A percentile compares a stretch with the other conserved stretches of the same genome.
phyloP scores from a whole-genome alignment of 2,113 vertebrate species.

The Alosa alosa region DNA sequence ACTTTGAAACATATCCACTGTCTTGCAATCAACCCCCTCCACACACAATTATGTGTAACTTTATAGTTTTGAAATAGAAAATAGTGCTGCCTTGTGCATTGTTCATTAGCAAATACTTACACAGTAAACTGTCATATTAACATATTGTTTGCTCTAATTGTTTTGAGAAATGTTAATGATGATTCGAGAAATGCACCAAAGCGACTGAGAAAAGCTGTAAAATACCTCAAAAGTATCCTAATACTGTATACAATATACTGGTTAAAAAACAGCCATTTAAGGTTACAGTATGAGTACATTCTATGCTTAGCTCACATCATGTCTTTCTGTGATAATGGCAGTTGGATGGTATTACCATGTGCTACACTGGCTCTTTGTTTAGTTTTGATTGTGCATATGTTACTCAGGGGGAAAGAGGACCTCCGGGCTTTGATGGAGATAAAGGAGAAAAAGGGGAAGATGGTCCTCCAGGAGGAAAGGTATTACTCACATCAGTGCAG shows the following conservation, averaged over 20 bases:
- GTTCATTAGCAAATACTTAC: no score
- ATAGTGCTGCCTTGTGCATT: no score
- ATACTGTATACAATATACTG: background rate
- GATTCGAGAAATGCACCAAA: no score
- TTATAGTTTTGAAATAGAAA: no score
- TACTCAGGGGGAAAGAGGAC: conserved; percentile 76
- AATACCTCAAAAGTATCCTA: no score
- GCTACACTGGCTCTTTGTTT: background rate
- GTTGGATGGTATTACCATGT: background rate
- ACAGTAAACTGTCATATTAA: no score
- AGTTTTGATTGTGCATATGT: background rate
- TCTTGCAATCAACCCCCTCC: no score
- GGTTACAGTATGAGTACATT: background rate
- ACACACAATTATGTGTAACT: no score
- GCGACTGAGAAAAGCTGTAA: no score
- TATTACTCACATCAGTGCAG: conserved; percentile 42
- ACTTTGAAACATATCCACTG: no score
- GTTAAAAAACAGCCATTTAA: background rate
- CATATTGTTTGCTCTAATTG: no score
- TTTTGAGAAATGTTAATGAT: no score
- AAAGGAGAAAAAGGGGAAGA: conserved; percentile 95
- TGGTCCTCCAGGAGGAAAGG: conserved; percentile 82
- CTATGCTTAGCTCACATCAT: background rate
- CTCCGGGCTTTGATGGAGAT: conserved; percentile 85
- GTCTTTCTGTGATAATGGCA: background rate